Percentiles rank a stretch among this genome's conserved stretches.
Evolutionary conservation across 2,888 invertebrate species (phyloP).

Genomic region (Diloba caeruleocephala): DNA sequence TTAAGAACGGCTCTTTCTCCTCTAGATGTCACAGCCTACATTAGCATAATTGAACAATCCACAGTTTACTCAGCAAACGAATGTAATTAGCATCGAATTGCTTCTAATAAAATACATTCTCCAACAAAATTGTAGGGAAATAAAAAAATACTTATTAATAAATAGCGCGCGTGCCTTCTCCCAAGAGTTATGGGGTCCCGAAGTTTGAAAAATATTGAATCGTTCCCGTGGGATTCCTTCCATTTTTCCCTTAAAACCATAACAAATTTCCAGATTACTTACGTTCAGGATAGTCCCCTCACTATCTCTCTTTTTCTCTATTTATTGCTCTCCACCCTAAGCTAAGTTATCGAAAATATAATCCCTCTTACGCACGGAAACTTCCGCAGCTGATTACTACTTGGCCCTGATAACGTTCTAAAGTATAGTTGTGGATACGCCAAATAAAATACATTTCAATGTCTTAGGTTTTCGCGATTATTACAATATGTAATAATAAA

Average conservation of each 20-base stretch:
- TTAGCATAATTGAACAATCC: background rate
- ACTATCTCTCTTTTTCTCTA: conserved; percentile 78
- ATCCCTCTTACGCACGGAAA: conserved; percentile 86
- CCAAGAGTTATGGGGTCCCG: conserved; percentile 43
- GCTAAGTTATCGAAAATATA: conserved; percentile 88
- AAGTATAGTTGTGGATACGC: conserved; percentile 64
- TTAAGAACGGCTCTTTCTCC: background rate
- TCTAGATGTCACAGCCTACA: background rate
- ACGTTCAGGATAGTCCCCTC: conserved; percentile 68
- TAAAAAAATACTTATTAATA: conserved; percentile 47
- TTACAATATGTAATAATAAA: too few relatives aligned
- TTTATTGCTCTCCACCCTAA: conserved; percentile 85
- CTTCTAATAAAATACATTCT: conserved; percentile 1
- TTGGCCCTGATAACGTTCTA: conserved; percentile 74
- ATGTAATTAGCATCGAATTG: conserved; percentile 3
- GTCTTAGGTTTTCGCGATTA: too few relatives aligned
- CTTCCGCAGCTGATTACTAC: conserved; percentile 86
- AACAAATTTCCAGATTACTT: conserved; percentile 87
- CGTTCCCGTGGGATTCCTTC: conserved; percentile 76
- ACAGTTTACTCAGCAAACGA: background rate
- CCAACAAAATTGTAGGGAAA: conserved; percentile 22
- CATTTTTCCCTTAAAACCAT: conserved; percentile 84
- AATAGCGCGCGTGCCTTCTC: conserved; percentile 48
- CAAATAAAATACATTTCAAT: background rate
- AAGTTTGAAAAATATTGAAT: conserved; percentile 68